Conservation (phyloP, 2,113 vertebrate genomes). For the Strigops habroptila region DNA sequence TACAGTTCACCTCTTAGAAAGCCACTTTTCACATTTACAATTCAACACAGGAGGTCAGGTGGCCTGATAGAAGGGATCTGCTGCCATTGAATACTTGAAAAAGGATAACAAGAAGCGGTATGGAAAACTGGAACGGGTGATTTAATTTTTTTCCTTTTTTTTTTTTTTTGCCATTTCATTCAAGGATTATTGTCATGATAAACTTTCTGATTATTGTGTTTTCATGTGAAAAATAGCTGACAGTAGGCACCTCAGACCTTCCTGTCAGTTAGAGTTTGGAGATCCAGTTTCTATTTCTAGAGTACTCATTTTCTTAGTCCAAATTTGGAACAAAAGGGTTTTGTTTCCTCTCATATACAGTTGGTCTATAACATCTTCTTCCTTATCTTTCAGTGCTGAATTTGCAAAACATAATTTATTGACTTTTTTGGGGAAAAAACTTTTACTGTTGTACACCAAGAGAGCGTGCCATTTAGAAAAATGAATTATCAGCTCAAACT, state of each 20-base stretch:
- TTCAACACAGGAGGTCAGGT: background rate
- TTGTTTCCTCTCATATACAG: background rate
- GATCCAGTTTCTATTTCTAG: background rate
- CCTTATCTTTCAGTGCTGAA: background rate
- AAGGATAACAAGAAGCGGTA: background rate
- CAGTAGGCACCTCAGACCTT: background rate
- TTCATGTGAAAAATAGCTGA: slow-evolving; percentile 2
- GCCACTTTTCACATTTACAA: background rate
- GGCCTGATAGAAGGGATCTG: background rate
- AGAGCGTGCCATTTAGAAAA: background rate
- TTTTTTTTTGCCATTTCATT: background rate
- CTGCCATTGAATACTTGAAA: background rate
- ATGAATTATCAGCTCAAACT: background rate
- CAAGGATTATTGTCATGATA: background rate
- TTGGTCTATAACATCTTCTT: background rate
- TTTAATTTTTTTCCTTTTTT: background rate
- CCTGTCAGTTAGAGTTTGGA: background rate
- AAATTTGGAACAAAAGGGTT: background rate
- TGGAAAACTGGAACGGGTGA: background rate
- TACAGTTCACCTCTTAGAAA: background rate
- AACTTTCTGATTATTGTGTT: background rate
- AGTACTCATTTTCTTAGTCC: background rate
- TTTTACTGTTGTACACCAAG: background rate
- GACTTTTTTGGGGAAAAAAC: accelerated
- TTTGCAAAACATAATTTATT: background rate